Conservation (phyloP, 35 echinoderm and acorn worm genomes). For the Heliocidaris tuberculata region DNA sequence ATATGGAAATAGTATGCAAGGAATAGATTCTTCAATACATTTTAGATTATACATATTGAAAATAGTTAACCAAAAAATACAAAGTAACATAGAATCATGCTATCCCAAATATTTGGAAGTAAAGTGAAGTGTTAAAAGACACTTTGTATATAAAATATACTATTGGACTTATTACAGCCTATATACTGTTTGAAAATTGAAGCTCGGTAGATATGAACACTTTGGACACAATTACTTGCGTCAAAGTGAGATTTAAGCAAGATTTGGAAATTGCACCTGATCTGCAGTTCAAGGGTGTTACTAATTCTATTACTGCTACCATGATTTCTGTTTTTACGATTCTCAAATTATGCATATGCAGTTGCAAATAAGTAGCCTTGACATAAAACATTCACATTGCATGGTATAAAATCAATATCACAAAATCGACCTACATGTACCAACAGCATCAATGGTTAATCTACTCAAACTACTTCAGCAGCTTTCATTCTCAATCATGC, state of each 20-base stretch:
- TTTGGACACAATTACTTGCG: background rate
- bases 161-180: background rate
- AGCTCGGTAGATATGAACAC: background rate
- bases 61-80: background rate
- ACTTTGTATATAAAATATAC: background rate
- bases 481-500: background rate
- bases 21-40: background rate
- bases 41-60: background rate
- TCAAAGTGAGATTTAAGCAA: background rate
- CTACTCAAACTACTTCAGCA: background rate
- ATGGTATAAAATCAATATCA: background rate
- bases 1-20: background rate
- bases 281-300: background rate
- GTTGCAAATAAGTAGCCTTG: background rate
- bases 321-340: background rate
- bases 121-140: background rate
- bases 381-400: background rate
- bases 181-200: too few species aligned
- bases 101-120: background rate
- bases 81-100: background rate
- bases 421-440: background rate
- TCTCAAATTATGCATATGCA: background rate
- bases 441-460: background rate
- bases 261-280: background rate
- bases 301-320: background rate